Evolutionary conservation across 2,113 vertebrate genomes (phyloP).

Genomic region (Heteronetta atricapilla): DNA sequence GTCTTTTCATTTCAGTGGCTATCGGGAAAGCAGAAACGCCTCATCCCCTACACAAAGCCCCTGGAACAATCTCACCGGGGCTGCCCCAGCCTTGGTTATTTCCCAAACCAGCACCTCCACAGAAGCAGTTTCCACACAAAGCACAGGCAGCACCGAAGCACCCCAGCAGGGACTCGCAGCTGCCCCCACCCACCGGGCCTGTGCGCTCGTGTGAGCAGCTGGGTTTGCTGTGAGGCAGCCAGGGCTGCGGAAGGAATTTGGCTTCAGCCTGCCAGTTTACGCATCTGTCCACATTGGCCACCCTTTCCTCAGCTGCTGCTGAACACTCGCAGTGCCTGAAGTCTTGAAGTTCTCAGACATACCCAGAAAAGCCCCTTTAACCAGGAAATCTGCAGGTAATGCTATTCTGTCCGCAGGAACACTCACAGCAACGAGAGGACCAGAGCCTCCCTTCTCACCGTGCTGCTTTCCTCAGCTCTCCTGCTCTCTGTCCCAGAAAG

Average conservation of each 20-base stretch:
- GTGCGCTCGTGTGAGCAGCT: not conserved
- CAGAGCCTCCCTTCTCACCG: not conserved
- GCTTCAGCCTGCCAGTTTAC: not conserved
- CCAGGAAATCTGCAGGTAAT: not conserved
- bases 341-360: not conserved
- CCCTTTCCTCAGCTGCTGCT: not conserved
- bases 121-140: not conserved
- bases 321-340: not conserved
- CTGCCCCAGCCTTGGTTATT: not conserved
- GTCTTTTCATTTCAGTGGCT: not conserved
- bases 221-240: not conserved
- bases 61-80: not conserved
- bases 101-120: not conserved
- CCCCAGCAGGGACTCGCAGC: rapidly evolving
- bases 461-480: not conserved
- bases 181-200: too few relatives aligned
- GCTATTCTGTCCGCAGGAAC: not conserved
- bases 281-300: not conserved
- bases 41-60: not conserved
- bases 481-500: not conserved
- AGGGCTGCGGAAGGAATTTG: not conserved
- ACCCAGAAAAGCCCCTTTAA: not conserved
- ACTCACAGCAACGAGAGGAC: not conserved
- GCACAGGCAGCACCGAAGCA: not conserved
- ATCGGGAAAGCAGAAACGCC: not conserved